phyloP scores from a whole-genome alignment of 2,888 invertebrate species.

The Phyllotreta striolata region DNA sequence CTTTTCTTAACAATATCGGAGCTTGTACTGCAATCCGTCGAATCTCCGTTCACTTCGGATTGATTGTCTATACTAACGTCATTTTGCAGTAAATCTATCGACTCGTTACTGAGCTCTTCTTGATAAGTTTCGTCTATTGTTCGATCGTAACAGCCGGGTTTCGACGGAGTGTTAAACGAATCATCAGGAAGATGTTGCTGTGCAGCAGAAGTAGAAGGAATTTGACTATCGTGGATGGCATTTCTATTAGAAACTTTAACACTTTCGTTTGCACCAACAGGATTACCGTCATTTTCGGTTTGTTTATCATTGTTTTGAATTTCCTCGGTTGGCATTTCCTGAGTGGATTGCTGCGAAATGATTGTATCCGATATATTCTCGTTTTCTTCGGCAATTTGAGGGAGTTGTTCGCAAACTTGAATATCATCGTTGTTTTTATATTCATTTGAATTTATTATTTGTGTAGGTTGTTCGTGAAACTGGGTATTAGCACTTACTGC shows the following conservation, averaged over 20 bases:
- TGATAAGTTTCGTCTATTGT: constrained; percentile 32
- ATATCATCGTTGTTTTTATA: too few relatives aligned
- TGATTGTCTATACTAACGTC: background rate
- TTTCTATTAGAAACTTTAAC: constrained; percentile 6
- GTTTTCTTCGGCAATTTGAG: background rate
- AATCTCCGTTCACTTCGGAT: background rate
- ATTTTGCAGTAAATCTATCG: constrained; percentile 44
- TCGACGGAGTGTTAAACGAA: constrained; percentile 15
- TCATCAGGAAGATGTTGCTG: constrained; percentile 26
- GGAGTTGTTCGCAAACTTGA: background rate
- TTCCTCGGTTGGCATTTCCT: too few relatives aligned
- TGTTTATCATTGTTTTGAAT: background rate
- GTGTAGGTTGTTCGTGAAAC: background rate
- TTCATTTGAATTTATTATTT: background rate
- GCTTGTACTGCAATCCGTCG: background rate
- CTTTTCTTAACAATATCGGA: constrained; percentile 2
- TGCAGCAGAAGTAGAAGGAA: constrained; percentile 27
- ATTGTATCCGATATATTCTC: background rate
- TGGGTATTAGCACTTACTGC: background rate
- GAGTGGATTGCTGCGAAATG: background rate
- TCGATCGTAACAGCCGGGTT: constrained; percentile 8
- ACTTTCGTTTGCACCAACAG: background rate
- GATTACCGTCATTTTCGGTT: constrained; percentile 16
- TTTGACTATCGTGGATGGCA: constrained; percentile 29
- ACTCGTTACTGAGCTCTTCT: constrained; percentile 44